A percentile compares a stretch with the other conserved stretches of the same genome.
These are phyloP conservation scores for Listrodromus nycthemerus DNA, from an alignment of 2,888 invertebrate genomes.

Conservation along the genomic window DNA sequence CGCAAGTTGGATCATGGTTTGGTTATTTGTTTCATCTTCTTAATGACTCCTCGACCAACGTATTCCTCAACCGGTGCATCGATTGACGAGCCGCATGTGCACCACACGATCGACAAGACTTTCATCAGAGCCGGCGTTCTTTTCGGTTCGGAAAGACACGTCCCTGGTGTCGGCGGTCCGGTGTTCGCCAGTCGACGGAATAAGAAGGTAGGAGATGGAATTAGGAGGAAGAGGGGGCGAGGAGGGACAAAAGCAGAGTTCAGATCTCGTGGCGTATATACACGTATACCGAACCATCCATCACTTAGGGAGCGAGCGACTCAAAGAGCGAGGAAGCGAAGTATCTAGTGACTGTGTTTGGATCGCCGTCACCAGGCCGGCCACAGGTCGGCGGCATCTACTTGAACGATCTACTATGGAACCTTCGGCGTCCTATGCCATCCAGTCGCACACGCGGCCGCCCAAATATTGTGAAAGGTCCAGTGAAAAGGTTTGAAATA, in stretches of 20 bases:
- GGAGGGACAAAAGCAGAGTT: conserved; percentile 65
- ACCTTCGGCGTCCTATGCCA: neutral
- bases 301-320: conserved; percentile 76
- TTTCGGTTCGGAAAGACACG: conserved; percentile 41
- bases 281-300: conserved; percentile 79
- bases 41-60: neutral
- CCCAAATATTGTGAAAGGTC: conserved; percentile 85
- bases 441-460: conserved; percentile 69
- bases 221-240: conserved; percentile 35
- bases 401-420: conserved; percentile 56
- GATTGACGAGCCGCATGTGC: neutral
- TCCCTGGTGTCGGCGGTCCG: conserved; percentile 55
- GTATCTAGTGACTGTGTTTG: conserved; percentile 79
- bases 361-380: conserved; percentile 69
- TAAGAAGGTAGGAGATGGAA: conserved; percentile 20
- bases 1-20: neutral
- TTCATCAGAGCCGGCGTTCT: conserved; percentile 10
- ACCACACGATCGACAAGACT: neutral
- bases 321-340: conserved; percentile 75
- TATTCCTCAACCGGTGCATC: neutral
- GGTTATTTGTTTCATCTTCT: neutral
- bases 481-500: conserved; percentile 83
- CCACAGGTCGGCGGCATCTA: conserved; percentile 63
- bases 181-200: conserved; percentile 27
- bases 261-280: conserved; percentile 69